Conservation (phyloP, 2,113 vertebrate genomes). For the Anhinga anhinga region DNA sequence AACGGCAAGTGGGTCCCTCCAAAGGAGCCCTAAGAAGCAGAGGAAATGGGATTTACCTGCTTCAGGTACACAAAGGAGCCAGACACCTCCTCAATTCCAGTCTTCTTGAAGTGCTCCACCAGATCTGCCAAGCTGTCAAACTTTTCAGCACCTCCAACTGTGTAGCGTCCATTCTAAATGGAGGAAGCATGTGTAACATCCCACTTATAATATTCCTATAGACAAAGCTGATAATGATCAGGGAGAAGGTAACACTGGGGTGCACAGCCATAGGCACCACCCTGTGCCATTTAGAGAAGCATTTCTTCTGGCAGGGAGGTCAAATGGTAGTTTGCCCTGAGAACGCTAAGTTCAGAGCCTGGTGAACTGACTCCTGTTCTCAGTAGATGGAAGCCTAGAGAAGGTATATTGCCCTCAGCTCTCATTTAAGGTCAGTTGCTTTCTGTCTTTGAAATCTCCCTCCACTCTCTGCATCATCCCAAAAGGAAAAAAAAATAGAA, state of each 20-base stretch:
- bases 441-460: not conserved
- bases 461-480: not conserved
- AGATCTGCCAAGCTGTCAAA: conserved; percentile 90
- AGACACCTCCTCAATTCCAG: conserved; percentile 88
- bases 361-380: not conserved
- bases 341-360: not conserved
- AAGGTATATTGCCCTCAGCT: not conserved
- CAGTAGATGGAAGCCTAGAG: not conserved
- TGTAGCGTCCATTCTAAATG: conserved; percentile 85
- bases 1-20: not conserved
- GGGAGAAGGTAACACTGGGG: not conserved
- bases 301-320: not conserved
- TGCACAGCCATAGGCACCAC: not conserved
- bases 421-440: not conserved
- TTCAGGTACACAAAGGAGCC: conserved; percentile 86
- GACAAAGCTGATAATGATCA: not conserved
- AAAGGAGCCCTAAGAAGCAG: not conserved
- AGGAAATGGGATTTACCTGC: conserved; percentile 72
- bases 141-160: conserved; percentile 82
- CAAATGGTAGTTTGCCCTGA: not conserved
- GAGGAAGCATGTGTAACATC: not conserved
- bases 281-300: not conserved
- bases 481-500: not conserved
- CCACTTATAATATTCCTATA: not conserved
- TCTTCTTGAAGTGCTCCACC: conserved; percentile 89